A percentile compares a stretch with the other conserved stretches of the same genome.
Evolutionary conservation across 2,888 invertebrate genomes (phyloP).

Genomic region (Ormia ochracea): DNA sequence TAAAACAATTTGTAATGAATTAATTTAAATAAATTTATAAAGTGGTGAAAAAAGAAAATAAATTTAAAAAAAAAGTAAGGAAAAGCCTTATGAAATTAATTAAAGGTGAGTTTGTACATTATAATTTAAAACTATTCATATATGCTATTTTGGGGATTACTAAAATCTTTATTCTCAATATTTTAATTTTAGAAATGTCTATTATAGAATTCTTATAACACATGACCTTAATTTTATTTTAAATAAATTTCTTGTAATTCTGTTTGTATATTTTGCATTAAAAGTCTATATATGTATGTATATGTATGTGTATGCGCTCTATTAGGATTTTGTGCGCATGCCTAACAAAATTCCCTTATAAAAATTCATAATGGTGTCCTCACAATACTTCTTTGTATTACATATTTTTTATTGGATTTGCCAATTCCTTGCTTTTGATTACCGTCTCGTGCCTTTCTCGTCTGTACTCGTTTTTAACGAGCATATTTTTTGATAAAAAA

Average conservation of each 20-base stretch:
- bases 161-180: no score
- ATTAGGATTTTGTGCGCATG: slow-evolving; percentile 36
- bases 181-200: background rate
- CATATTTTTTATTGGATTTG: slow-evolving; percentile 28
- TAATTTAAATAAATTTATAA: background rate
- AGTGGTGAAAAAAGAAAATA: slow-evolving; percentile 24
- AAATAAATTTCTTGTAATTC: background rate
- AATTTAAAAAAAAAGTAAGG: background rate
- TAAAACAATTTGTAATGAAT: background rate
- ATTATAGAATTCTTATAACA: background rate
- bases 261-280: slow-evolving; percentile 8
- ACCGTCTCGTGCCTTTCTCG: slow-evolving; percentile 56
- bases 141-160: no score
- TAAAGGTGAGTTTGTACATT: no score
- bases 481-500: no score
- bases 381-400: slow-evolving; percentile 27
- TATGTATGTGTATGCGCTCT: background rate
- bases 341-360: slow-evolving; percentile 25
- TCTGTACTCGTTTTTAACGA: slow-evolving; percentile 52
- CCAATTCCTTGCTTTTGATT: slow-evolving; percentile 51
- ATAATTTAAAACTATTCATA: no score
- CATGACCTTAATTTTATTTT: background rate
- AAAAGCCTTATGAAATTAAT: background rate
- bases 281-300: background rate
- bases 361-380: slow-evolving; percentile 41